Conservation (phyloP, 2,113 vertebrate species). For the Odobenus rosmarus region DNA sequence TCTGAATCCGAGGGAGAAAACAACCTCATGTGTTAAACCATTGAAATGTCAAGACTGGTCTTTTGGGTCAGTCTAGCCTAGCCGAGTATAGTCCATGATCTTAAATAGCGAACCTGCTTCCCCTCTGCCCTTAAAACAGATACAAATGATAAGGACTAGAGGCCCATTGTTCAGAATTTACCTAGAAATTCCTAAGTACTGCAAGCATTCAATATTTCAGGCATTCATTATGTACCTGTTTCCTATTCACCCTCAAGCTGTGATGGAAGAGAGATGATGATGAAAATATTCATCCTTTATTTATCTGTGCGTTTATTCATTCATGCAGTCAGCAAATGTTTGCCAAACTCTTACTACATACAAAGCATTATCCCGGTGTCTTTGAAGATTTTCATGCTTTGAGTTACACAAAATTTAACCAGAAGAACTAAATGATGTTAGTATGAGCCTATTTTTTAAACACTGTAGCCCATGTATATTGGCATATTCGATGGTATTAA, state of each 20-base stretch:
- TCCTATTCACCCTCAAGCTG: not conserved
- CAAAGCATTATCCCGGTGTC: not conserved
- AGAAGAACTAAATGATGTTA: not conserved
- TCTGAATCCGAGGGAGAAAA: not conserved
- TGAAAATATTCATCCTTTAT: not conserved
- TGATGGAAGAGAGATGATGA: not conserved
- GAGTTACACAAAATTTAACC: not conserved
- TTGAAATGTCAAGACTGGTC: not conserved
- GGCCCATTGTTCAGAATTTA: not conserved
- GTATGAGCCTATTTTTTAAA: not conserved
- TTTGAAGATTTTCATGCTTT: not conserved
- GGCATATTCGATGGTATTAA: not conserved
- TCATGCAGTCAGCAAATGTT: not conserved
- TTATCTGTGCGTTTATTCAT: not conserved
- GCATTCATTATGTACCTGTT: not conserved
- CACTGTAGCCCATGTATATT: not conserved
- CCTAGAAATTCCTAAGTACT: not conserved
- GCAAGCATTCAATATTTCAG: not conserved
- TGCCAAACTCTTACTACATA: not conserved
- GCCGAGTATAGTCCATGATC: not conserved
- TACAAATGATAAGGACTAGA: not conserved
- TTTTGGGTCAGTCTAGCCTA: not conserved
- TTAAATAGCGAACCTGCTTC: not conserved
- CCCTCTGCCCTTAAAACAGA: not conserved
- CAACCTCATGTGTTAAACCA: not conserved